Percentiles rank a stretch among this genome's conserved stretches.
Conservation (phyloP, 2,797 vertebrate genomes). For the Setipinna tenuifilis region DNA sequence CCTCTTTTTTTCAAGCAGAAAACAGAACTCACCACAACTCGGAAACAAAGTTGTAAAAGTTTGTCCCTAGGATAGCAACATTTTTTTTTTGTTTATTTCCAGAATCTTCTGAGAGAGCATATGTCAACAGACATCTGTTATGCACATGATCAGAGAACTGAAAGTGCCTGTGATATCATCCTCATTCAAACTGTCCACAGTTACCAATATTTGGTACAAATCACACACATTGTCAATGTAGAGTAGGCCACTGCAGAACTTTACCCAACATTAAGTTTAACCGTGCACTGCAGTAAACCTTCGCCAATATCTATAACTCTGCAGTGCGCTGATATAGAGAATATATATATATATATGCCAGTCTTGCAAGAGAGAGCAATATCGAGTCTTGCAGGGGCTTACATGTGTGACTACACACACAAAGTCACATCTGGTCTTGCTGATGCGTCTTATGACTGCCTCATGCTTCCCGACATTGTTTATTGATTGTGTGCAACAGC, state of each 20-base stretch:
- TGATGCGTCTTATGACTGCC: neutral
- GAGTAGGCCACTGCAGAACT: no score
- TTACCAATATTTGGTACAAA: no score
- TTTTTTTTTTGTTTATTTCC: neutral
- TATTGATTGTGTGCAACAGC: neutral
- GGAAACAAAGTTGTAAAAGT: neutral
- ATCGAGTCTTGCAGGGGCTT: neutral
- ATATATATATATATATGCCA: no score
- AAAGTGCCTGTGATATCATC: neutral
- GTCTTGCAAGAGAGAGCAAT: neutral
- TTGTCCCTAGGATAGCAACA: neutral
- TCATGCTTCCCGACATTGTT: neutral
- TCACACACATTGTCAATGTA: neutral
- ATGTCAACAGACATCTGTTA: neutral
- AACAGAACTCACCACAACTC: neutral
- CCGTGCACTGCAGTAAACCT: neutral
- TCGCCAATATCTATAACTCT: neutral
- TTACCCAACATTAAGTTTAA: no score
- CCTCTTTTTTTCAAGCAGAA: neutral
- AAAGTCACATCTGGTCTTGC: neutral
- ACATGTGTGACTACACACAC: neutral
- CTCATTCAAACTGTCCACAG: neutral
- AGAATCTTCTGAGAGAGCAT: neutral
- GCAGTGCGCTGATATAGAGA: neutral
- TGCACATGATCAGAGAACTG: neutral